phyloP scores from a whole-genome alignment of 2,888 invertebrate genomes.

The Leucozona laternaria region DNA sequence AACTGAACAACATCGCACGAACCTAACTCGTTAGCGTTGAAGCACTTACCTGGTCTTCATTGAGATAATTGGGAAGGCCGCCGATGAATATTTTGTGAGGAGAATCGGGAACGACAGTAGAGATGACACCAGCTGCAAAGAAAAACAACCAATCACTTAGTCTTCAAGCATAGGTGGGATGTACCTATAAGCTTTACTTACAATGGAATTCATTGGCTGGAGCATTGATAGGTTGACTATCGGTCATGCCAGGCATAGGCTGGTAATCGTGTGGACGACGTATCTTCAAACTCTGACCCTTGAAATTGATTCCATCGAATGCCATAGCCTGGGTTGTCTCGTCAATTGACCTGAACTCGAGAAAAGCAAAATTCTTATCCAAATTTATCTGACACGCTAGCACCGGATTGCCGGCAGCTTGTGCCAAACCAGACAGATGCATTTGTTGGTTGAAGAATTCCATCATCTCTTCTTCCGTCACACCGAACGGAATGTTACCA shows the following conservation, averaged over 20 bases:
- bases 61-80: slow-evolving; percentile 98
- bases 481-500: slow-evolving; percentile 99
- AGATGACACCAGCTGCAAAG: slow-evolving; percentile 91
- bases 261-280: slow-evolving; percentile 99
- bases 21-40: slow-evolving; percentile 40
- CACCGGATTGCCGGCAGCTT: slow-evolving; percentile 99
- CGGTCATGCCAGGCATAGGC: slow-evolving; percentile 97
- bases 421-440: slow-evolving; percentile 98
- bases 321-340: slow-evolving; percentile 99
- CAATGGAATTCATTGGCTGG: slow-evolving; percentile 86
- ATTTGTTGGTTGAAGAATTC: slow-evolving; percentile 99
- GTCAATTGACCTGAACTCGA: slow-evolving; percentile 98
- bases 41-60: slow-evolving; percentile 96
- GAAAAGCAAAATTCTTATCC: slow-evolving; percentile 99
- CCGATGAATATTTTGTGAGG: slow-evolving; percentile 99
- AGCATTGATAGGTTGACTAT: slow-evolving; percentile 93
- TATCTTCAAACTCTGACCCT: slow-evolving; percentile 98
- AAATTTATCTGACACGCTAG: slow-evolving; percentile 99
- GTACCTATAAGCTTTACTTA: slow-evolving; percentile 17
- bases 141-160: neutral
- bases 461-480: slow-evolving; percentile 99
- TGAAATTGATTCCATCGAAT: slow-evolving; percentile 99
- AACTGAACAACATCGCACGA: slow-evolving; percentile 51
- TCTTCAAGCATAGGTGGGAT: neutral
- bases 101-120: slow-evolving; percentile 97